Percentiles rank a stretch among this genome's conserved stretches.
Conservation (phyloP, 2,113 vertebrate genomes). For the Ameiurus melas region DNA sequence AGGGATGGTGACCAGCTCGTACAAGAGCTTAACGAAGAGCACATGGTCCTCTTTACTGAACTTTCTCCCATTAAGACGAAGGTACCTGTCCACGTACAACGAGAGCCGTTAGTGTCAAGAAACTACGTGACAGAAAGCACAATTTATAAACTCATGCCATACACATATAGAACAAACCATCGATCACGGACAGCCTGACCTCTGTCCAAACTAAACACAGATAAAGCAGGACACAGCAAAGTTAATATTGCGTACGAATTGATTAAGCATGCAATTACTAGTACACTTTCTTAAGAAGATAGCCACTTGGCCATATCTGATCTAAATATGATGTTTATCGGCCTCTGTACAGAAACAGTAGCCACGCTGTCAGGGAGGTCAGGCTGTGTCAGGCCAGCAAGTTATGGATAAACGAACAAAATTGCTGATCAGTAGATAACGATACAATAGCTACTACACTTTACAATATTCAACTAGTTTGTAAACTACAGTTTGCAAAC, state of each 20-base stretch:
- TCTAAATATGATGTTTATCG: slow-evolving; percentile 10
- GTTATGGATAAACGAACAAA: neutral
- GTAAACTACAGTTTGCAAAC: neutral
- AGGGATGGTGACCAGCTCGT: slow-evolving; percentile 91
- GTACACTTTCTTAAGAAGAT: neutral
- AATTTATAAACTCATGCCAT: neutral
- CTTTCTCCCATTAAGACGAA: slow-evolving; percentile 90
- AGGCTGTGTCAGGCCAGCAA: neutral
- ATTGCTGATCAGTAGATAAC: neutral
- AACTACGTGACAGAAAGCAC: neutral
- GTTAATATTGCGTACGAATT: neutral
- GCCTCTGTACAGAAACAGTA: neutral
- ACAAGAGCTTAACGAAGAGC: slow-evolving; percentile 90
- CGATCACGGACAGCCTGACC: neutral
- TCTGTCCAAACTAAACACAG: neutral
- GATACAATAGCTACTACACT: neutral
- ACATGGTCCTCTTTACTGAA: slow-evolving; percentile 96
- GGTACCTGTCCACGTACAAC: slow-evolving; percentile 76
- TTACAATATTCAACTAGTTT: neutral
- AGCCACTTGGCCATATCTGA: neutral
- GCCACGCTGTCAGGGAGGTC: neutral
- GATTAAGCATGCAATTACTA: neutral
- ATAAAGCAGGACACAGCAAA: neutral
- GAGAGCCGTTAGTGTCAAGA: neutral
- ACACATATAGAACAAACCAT: neutral